Conservation (phyloP, 2,797 vertebrate species). For the Scarus forsteni region DNA sequence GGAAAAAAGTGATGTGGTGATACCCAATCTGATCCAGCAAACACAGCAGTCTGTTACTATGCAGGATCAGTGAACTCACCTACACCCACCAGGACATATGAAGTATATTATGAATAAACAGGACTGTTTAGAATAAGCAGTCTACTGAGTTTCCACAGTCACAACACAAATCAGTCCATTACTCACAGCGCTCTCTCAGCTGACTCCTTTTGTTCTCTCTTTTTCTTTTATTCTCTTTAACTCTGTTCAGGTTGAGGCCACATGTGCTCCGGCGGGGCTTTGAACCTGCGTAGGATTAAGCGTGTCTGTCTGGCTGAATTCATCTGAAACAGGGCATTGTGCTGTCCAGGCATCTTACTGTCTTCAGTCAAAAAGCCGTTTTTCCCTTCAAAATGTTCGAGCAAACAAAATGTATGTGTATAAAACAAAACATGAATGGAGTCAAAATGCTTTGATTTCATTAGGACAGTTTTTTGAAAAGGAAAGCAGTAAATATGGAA, state of each 20-base stretch:
- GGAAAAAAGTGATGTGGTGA: constrained; percentile 9
- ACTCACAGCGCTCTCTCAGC: constrained; percentile 41
- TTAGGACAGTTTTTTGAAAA: background rate
- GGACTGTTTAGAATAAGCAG: constrained; percentile 49
- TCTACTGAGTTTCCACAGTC: constrained; percentile 37
- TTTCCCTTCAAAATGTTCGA: constrained; percentile 22
- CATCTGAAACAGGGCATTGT: constrained; percentile 51
- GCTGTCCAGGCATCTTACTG: constrained; percentile 26
- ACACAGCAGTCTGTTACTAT: constrained; percentile 7
- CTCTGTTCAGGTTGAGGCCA: constrained; percentile 80
- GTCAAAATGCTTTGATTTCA: background rate
- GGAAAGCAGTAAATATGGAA: background rate
- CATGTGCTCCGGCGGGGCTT: constrained; percentile 75
- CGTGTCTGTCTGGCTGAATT: constrained; percentile 73
- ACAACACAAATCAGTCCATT: constrained; percentile 46
- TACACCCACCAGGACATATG: constrained; percentile 52
- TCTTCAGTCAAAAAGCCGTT: constrained; percentile 12
- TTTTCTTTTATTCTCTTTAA: constrained; percentile 56
- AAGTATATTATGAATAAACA: constrained; percentile 31
- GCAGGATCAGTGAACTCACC: constrained; percentile 35
- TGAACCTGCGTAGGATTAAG: constrained; percentile 79
- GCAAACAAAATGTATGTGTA: background rate
- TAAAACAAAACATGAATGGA: constrained; percentile 1
- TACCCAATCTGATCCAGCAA: constrained; percentile 42
- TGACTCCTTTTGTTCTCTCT: constrained; percentile 57